A percentile compares a stretch with the other conserved stretches of the same genome.
These are phyloP conservation scores for Mirza zaza DNA, from an alignment of 2,113 vertebrate genomes.

Conservation along the genomic window DNA sequence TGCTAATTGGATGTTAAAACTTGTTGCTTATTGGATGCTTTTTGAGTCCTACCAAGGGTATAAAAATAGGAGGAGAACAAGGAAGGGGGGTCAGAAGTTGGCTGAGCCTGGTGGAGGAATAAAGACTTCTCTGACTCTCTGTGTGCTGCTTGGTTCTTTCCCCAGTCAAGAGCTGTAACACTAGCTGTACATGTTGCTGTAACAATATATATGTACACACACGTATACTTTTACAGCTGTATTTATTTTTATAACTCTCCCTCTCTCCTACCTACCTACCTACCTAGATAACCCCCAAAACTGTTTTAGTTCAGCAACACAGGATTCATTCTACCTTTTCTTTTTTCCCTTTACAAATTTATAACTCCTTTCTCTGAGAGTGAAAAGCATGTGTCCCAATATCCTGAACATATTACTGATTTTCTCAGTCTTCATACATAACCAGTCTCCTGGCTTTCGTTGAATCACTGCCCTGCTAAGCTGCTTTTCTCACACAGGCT, in stretches of 20 bases:
- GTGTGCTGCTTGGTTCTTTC: too few species aligned
- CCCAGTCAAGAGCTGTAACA: too few species aligned
- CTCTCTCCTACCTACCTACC: neutral
- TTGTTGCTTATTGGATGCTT: too few species aligned
- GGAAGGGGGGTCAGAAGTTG: too few species aligned
- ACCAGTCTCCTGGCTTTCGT: neutral
- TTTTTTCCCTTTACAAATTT: slow-evolving; percentile 17
- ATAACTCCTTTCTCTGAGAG: neutral
- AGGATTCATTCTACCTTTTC: neutral
- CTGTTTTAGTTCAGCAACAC: neutral
- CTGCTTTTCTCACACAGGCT: neutral
- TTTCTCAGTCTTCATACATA: neutral
- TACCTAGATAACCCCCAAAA: neutral
- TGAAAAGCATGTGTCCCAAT: neutral
- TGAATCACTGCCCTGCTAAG: neutral
- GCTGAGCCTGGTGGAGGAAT: too few species aligned
- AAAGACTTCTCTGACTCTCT: too few species aligned
- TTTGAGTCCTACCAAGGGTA: too few species aligned
- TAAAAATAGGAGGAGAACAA: too few species aligned
- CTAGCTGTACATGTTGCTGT: too few species aligned
- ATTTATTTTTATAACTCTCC: slow-evolving; percentile 4
- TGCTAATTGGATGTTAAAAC: too few species aligned
- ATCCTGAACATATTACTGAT: neutral
- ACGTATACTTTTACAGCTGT: neutral
- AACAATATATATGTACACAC: neutral